phyloP scores from a whole-genome alignment of 1,140 invertebrate species.

The Drosophila baimaii region DNA sequence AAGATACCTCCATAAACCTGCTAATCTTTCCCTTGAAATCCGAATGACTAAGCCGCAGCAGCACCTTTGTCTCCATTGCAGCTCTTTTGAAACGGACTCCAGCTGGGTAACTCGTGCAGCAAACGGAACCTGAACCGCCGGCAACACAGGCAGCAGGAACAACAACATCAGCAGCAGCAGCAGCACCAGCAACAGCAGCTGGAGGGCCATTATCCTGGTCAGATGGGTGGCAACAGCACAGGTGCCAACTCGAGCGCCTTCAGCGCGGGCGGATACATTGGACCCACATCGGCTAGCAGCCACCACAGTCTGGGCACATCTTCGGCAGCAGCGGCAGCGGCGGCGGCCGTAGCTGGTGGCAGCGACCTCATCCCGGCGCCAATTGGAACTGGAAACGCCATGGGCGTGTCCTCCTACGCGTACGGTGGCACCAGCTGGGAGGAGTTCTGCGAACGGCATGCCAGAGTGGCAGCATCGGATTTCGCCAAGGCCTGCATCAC shows the following conservation, averaged over 20 bases:
- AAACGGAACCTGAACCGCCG: constrained; percentile 66
- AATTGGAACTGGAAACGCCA: constrained; percentile 57
- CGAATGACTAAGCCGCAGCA: constrained; percentile 21
- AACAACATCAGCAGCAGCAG: constrained; percentile 36
- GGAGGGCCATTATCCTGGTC: constrained; percentile 46
- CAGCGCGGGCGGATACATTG: constrained; percentile 78
- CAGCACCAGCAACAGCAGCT: constrained; percentile 47
- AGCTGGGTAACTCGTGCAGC: constrained; percentile 68
- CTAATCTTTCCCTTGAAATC: constrained; percentile 1
- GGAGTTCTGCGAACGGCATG: constrained; percentile 95
- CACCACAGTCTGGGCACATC: constrained; percentile 37
- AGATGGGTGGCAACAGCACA: constrained; percentile 72
- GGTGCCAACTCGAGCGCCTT: constrained; percentile 71
- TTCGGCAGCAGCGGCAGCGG: constrained; percentile 57
- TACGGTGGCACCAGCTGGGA: constrained; percentile 87
- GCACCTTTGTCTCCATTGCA: constrained; percentile 26
- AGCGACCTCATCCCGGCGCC: constrained; percentile 76
- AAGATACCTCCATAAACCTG: not conserved
- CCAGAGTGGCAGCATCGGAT: constrained; percentile 91
- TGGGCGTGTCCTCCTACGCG: constrained; percentile 62
- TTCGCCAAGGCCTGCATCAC: constrained; percentile 93
- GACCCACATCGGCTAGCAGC: constrained; percentile 60
- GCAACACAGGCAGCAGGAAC: constrained; percentile 48
- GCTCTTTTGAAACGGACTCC: constrained; percentile 27
- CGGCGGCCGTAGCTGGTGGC: constrained; percentile 56